Evolutionary conservation across 2,888 invertebrate genomes (phyloP).

Genomic region (Villa cingulata): DNA sequence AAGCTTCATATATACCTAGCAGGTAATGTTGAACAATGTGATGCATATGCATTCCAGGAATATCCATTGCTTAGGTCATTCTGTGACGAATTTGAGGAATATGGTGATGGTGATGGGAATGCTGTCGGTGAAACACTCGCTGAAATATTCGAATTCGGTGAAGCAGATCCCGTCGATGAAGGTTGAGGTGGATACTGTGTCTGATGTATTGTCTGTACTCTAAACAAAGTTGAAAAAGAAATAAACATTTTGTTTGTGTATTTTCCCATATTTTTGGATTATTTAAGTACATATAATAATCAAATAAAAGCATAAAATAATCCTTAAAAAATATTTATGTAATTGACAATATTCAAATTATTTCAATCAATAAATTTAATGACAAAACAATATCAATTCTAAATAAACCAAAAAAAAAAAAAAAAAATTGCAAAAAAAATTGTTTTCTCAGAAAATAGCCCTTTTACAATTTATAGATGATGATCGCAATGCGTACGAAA

Average conservation of each 20-base stretch:
- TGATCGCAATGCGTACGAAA: too few species aligned
- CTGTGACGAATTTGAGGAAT: constrained; percentile 26
- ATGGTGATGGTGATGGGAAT: constrained; percentile 31
- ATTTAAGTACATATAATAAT: not conserved
- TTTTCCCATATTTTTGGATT: not conserved
- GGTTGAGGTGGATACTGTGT: constrained; percentile 31
- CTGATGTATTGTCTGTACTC: constrained; percentile 9
- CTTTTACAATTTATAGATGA: too few species aligned
- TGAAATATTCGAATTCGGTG: constrained; percentile 30
- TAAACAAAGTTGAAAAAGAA: not conserved
- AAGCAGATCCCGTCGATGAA: constrained; percentile 33
- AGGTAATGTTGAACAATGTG: constrained; percentile 18
- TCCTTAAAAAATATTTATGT: too few species aligned
- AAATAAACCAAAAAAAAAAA: too few species aligned
- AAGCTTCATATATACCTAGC: constrained; percentile 23
- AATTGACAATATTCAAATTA: too few species aligned
- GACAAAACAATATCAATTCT: too few species aligned
- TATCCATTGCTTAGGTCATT: constrained; percentile 18
- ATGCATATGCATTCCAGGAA: constrained; percentile 28
- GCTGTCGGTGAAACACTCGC: constrained; percentile 32
- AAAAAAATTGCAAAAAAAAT: too few species aligned
- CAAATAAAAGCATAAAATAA: not conserved
- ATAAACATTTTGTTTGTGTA: too few species aligned
- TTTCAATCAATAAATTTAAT: too few species aligned
- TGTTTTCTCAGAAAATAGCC: too few species aligned